Evolutionary conservation across 2,888 invertebrate species (phyloP).

Genomic region (Cosmorhoe ocellata): DNA sequence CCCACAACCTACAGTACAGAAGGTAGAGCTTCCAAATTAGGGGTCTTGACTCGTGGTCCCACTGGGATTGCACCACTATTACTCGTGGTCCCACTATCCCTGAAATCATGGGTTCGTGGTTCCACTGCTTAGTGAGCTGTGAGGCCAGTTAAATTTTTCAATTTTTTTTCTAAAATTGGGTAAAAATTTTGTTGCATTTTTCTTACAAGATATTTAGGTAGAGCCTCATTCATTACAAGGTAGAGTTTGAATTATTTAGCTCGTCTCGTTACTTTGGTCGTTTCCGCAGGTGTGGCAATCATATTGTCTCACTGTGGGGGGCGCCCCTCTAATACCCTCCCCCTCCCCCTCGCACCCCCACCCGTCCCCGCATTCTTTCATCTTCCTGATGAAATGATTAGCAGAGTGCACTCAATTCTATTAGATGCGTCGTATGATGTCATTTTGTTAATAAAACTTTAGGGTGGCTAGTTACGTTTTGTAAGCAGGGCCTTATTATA

Average conservation of each 20-base stretch:
- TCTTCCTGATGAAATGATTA: slow-evolving; percentile 82
- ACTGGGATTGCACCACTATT: too few relatives aligned
- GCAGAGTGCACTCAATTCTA: slow-evolving; percentile 79
- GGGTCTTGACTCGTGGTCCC: too few relatives aligned
- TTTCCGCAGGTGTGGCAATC: slow-evolving; percentile 82
- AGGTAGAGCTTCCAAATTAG: too few relatives aligned
- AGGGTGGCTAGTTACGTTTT: too few relatives aligned
- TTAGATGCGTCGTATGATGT: slow-evolving; percentile 43
- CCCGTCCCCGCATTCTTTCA: slow-evolving; percentile 62
- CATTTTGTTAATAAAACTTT: background rate
- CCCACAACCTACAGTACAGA: too few relatives aligned
- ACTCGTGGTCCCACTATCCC: too few relatives aligned
- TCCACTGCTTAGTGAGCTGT: too few relatives aligned
- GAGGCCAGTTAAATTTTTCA: too few relatives aligned
- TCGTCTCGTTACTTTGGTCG: slow-evolving; percentile 78
- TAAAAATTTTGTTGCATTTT: too few relatives aligned
- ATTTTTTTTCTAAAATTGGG: too few relatives aligned
- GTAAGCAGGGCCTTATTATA: too few relatives aligned
- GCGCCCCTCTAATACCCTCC: slow-evolving; percentile 34
- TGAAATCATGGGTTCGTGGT: too few relatives aligned
- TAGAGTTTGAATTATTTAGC: slow-evolving; percentile 75
- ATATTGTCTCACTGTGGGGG: slow-evolving; percentile 53
- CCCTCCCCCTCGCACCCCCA: slow-evolving; percentile 31
- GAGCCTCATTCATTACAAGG: slow-evolving; percentile 50
- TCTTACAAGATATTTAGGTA: slow-evolving; percentile 39